Conservation (phyloP, 2,888 invertebrate genomes). For the Lasioglossum lativentre region DNA sequence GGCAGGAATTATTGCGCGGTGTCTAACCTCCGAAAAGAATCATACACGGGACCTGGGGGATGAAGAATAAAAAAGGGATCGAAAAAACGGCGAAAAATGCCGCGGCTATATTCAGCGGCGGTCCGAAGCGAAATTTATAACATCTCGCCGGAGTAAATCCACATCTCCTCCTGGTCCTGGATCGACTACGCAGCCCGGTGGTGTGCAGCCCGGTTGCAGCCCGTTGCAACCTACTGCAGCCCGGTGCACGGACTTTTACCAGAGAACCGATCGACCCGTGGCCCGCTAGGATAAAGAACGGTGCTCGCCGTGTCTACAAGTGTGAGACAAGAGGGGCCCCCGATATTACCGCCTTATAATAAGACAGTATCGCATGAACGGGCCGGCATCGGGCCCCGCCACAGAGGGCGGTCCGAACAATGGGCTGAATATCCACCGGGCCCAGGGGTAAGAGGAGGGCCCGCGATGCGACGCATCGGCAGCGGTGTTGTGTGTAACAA, state of each 20-base stretch:
- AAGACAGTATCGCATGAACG: constrained; percentile 81
- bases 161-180: constrained; percentile 8
- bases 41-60: constrained; percentile 15
- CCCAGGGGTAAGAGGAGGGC: constrained; percentile 8
- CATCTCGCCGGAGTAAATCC: constrained; percentile 47
- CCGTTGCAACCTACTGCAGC: not conserved
- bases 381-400: constrained; percentile 69
- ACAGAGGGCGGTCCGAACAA: constrained; percentile 79
- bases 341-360: constrained; percentile 82
- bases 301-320: constrained; percentile 73
- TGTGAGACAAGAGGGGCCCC: constrained; percentile 77
- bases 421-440: constrained; percentile 72
- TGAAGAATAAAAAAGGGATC: not conserved
- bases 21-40: constrained; percentile 25
- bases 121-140: constrained; percentile 55
- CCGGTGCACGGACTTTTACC: constrained; percentile 24
- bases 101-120: constrained; percentile 39
- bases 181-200: not conserved
- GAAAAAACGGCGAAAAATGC: constrained; percentile 7
- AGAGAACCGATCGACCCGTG: constrained; percentile 33
- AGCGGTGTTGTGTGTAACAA: constrained; percentile 61
- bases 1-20: constrained; percentile 39
- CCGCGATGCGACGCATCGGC: constrained; percentile 28
- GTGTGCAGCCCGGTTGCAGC: not conserved
- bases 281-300: constrained; percentile 65